Evolutionary conservation across 2,888 invertebrate genomes (phyloP), one percentile per base, ranked within the genome.

Genomic region (Myopa tessellatipennis): DNA sequence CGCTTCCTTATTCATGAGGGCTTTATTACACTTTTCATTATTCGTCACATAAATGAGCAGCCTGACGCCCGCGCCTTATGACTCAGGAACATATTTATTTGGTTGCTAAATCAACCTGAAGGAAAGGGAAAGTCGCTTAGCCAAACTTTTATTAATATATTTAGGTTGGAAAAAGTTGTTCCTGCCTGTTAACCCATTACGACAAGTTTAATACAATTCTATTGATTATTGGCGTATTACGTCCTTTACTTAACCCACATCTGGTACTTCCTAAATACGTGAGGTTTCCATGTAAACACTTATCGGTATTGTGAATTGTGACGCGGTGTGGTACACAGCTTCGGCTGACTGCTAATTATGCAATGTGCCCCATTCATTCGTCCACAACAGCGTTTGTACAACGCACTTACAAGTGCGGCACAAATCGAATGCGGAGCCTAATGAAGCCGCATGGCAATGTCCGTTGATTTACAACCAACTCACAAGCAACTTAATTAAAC

Each of bases 11-110:
- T 69, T 69, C 69, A 69, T 70, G 55, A 4, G 55, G 34, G 52
- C 10, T 52, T 70, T 34, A 12, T 14, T 65, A 34, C 38, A 10
- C 34, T 10, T 65, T 38, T 45, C 26, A 61, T n/a, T 61, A 26
- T 26, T 45, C 50, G 69, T 69, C 68, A 45, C 38, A 50, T 1
- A 50, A 69, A 45, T 50, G 52, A 69, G 14, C 69, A 70, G 16
- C 26, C 52, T 52, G 70, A 70, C 55, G n/a, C 55, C 55, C 14
- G 3, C 14, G 10, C 4, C 4, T 45, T n/a, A 50, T 45, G 40
- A 18, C 40, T 52, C 18, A 6, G 55, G 50, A 70, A 65, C 65
- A 70, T 70, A 70, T 70, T 70, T 70, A 65, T 65, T 55, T 38
- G 65, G 14, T 36, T 65, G 38, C 18, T 12, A 8, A 65, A 65